Evolutionary conservation across 2,797 vertebrate species (phyloP), one percentile per base, ranked within the genome.

Genomic region (Centroberyx gerrardi): DNA sequence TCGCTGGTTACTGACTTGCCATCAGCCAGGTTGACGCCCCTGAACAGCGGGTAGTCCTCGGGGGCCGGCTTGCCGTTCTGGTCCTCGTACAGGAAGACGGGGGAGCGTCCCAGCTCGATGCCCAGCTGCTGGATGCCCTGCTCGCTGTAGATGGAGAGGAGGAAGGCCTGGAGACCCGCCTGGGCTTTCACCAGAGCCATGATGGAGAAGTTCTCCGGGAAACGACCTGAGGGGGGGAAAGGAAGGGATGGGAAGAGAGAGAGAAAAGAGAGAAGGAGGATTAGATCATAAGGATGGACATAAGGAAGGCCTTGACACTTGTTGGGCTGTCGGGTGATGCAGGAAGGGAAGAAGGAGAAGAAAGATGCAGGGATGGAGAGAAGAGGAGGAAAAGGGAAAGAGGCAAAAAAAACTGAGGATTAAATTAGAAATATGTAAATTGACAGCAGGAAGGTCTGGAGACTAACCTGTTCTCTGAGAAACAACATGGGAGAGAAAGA

Each of bases 201-300:
- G 91, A 98, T 89, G 72, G 97, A 98, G 91, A 98, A 98, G 83
- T 97, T 96, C 94, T 96, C 96, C 0, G 97, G 97, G 92, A 98
- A 97, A 75, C 91, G 93, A 86, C 96, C 97, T 95, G 31, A 13
- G 12, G 60, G 53, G 33, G 17, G 15, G 28, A 4, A 61, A 12
- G n/a, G 52, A 8, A 56, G 4, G 38, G 29, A 60, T 0, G n/a
- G 15, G 13, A 28, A n/a, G 2, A 18, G 17, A 51, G 17, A 64
- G 28, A 66, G 4, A 7, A 33, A 2, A n/a, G 2, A 56, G 18
- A 33, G 18, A 62, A 18, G 0, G 13, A 52, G 1, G 13, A 36
- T 66, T 3, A 33, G 9, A 28, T 48, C 4, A 72, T 31, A 2
- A 67, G 58, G 3, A 17, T 33, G 31, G 31, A 33, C 31, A 33